These are phyloP conservation scores for Pangasianodon hypophthalmus DNA, from an alignment of 2,113 vertebrate genomes.

Conservation along the genomic window DNA sequence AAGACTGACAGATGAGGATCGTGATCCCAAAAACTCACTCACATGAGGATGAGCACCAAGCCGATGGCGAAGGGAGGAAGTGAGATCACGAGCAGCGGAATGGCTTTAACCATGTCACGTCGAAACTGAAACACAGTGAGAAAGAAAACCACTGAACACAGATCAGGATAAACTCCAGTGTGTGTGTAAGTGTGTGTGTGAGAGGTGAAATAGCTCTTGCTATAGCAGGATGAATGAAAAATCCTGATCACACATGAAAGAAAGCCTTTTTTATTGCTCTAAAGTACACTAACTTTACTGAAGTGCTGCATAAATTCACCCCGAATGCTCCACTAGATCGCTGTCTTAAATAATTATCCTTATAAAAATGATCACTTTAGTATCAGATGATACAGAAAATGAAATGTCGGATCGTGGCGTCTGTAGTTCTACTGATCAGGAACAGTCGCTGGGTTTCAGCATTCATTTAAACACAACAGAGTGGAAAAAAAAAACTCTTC, in stretches of 20 bases:
- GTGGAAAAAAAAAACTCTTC: too few relatives aligned
- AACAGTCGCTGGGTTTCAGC: not conserved
- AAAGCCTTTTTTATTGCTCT: not conserved
- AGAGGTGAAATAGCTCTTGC: not conserved
- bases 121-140: slow-evolving; percentile 71
- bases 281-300: not conserved
- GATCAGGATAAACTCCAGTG: not conserved
- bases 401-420: not conserved
- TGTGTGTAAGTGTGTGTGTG: not conserved
- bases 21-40: slow-evolving; percentile 46
- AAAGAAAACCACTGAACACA: not conserved
- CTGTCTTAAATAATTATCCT: not conserved
- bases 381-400: not conserved
- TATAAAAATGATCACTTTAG: not conserved
- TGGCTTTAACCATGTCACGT: slow-evolving; percentile 75
- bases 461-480: not conserved
- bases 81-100: slow-evolving; percentile 76
- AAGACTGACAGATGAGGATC: not conserved
- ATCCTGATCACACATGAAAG: not conserved
- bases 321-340: not conserved
- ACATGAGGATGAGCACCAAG: slow-evolving; percentile 80
- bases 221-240: not conserved
- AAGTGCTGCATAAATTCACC: not conserved
- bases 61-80: slow-evolving; percentile 83
- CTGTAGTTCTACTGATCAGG: not conserved